These are phyloP conservation scores for Macrosiphum euphorbiae DNA, from an alignment of 2,888 invertebrate species.

Conservation along the genomic window DNA sequence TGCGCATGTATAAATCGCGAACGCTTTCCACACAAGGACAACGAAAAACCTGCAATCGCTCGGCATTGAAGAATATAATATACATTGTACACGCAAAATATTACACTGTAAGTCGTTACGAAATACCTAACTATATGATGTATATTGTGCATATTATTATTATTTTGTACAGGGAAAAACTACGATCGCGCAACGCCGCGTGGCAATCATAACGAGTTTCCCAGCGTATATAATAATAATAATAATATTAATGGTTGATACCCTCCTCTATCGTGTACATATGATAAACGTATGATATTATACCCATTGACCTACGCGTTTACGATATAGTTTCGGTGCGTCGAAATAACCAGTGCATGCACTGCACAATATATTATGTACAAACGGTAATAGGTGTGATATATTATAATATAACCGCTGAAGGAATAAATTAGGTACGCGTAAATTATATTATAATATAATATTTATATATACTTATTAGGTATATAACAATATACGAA, in stretches of 20 bases:
- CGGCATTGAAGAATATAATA: not conserved
- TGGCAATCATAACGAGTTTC: not conserved
- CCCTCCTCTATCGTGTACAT: not conserved
- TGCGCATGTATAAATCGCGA: not conserved
- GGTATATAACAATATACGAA: not conserved
- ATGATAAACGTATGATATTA: not conserved
- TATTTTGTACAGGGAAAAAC: not conserved
- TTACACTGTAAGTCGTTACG: not conserved
- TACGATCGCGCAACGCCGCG: not conserved
- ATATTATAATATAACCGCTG: not conserved
- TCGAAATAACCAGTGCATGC: not conserved
- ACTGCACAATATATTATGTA: not conserved
- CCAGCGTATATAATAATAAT: not conserved
- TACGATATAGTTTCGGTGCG: not conserved
- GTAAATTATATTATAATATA: not conserved
- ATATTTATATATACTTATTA: not conserved
- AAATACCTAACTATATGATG: not conserved
- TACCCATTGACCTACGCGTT: not conserved
- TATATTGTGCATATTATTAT: not conserved
- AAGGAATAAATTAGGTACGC: not conserved
- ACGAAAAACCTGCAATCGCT: not conserved
- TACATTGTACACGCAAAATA: not conserved
- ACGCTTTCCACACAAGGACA: not conserved
- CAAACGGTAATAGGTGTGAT: not conserved
- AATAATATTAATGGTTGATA: not conserved